Conservation (phyloP, 2,797 vertebrate species). For the Iguana delicatissima region DNA sequence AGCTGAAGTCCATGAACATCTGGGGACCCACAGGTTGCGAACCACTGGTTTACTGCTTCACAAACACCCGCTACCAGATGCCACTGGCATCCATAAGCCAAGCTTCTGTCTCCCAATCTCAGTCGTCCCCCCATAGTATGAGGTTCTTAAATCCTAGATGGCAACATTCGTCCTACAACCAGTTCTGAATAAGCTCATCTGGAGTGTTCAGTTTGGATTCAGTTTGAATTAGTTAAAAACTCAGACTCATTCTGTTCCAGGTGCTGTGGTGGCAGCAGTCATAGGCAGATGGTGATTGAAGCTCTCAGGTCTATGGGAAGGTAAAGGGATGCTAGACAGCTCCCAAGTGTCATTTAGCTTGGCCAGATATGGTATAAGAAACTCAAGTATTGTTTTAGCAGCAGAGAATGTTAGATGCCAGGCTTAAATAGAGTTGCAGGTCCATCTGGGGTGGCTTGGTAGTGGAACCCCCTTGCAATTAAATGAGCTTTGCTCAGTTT, state of each 20-base stretch:
- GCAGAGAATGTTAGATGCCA: no score
- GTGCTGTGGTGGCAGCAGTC: background rate
- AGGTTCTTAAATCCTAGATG: background rate
- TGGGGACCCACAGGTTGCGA: no score
- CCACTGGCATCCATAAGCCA: background rate
- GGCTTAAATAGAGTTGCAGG: no score
- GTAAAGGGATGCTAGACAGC: background rate
- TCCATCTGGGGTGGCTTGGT: background rate
- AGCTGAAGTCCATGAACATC: no score
- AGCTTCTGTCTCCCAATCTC: background rate
- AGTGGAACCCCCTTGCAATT: background rate
- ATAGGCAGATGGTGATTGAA: no score
- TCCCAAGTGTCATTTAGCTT: background rate
- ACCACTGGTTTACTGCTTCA: no score
- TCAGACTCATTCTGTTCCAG: background rate
- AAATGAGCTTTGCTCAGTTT: background rate
- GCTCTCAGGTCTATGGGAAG: background rate
- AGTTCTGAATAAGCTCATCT: background rate
- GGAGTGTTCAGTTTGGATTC: background rate
- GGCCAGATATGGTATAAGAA: background rate
- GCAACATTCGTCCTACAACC: background rate
- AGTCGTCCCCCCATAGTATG: background rate
- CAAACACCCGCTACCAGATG: no score
- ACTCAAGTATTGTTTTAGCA: no score
- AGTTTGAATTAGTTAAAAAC: background rate